Evolutionary conservation across 2,888 invertebrate species (phyloP).

Genomic region (Agriopis marginaria): DNA sequence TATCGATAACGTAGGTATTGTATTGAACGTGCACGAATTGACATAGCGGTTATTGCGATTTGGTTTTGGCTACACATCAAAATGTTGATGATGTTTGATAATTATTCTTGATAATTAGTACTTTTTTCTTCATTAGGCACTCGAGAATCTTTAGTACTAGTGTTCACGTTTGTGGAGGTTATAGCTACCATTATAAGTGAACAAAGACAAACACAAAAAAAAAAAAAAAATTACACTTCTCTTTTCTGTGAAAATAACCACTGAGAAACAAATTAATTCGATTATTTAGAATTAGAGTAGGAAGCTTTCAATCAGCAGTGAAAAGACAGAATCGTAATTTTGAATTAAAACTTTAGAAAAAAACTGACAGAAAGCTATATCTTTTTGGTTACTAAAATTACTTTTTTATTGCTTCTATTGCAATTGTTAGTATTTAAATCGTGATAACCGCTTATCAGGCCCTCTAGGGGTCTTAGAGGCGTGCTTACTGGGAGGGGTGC

Average conservation of each 20-base stretch:
- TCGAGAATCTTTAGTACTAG: too few relatives aligned
- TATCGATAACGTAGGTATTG: conserved; percentile 4
- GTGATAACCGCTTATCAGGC: conserved; percentile 66
- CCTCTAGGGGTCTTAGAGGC: conserved; percentile 51
- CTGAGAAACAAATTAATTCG: not conserved
- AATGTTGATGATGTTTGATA: too few relatives aligned
- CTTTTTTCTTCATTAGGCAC: too few relatives aligned
- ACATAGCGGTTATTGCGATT: conserved; percentile 58
- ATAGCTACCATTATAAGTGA: too few relatives aligned
- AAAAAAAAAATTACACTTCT: too few relatives aligned
- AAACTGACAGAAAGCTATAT: not conserved
- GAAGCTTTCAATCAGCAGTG: too few relatives aligned
- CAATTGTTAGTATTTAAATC: conserved; percentile 39
- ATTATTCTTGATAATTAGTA: too few relatives aligned
- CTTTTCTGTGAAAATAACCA: too few relatives aligned
- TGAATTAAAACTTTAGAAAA: not conserved
- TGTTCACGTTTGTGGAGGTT: too few relatives aligned
- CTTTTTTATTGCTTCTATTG: too few relatives aligned
- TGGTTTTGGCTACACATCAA: not conserved
- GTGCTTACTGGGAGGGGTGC: conserved; percentile 84
- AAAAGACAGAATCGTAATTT: too few relatives aligned
- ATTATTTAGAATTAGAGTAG: not conserved
- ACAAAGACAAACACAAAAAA: too few relatives aligned
- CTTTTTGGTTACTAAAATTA: not conserved
- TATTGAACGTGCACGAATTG: conserved; percentile 64